phyloP scores from a whole-genome alignment of 2,888 invertebrate genomes.

The Tetrapedia diversipes region DNA sequence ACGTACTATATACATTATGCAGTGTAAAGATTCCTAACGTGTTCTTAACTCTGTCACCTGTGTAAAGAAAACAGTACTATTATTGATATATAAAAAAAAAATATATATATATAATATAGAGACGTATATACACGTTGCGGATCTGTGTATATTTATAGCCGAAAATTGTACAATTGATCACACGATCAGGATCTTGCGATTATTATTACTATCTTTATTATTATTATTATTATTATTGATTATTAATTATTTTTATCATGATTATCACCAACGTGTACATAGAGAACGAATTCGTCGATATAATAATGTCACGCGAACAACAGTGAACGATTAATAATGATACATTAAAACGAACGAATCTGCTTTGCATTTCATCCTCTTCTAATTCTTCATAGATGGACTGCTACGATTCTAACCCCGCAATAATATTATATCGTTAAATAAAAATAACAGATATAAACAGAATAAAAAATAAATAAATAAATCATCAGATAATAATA shows the following conservation, averaged over 20 bases:
- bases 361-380: slow-evolving; percentile 8
- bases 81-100: slow-evolving; percentile 38
- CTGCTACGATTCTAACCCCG: too few species aligned
- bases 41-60: slow-evolving; percentile 50
- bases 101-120: slow-evolving; percentile 44
- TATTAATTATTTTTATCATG: slow-evolving; percentile 68
- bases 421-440: background rate
- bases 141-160: slow-evolving; percentile 82
- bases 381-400: too few species aligned
- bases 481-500: background rate
- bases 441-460: background rate
- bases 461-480: background rate
- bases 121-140: slow-evolving; percentile 59
- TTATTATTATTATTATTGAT: slow-evolving; percentile 66
- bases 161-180: slow-evolving; percentile 72
- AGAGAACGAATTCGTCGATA: slow-evolving; percentile 80
- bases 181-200: slow-evolving; percentile 72
- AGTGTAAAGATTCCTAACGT: slow-evolving; percentile 73
- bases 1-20: slow-evolving; percentile 42
- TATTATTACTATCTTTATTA: slow-evolving; percentile 73
- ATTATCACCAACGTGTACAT: slow-evolving; percentile 75
- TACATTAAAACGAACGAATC: slow-evolving; percentile 71
- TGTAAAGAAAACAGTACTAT: slow-evolving; percentile 43
- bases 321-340: slow-evolving; percentile 81
- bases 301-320: slow-evolving; percentile 76